A percentile compares a stretch with the other conserved stretches of the same genome.
Conservation (phyloP, 37 sponge, comb jelly and placozoan genomes). For the Halisarca cf. caerulea region DNA sequence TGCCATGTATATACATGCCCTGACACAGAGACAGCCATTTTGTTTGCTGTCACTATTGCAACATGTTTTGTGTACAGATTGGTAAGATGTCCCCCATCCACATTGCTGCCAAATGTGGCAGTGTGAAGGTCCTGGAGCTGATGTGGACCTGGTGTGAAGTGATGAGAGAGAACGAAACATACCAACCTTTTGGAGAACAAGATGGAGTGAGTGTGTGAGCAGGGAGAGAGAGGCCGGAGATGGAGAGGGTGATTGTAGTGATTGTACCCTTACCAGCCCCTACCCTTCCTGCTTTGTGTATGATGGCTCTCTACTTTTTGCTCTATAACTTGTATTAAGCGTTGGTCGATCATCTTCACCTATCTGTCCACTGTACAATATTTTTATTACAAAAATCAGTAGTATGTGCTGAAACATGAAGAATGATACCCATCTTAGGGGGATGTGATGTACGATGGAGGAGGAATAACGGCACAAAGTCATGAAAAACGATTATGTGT, state of each 20-base stretch:
- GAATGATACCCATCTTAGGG: too few relatives aligned
- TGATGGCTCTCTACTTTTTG: too few relatives aligned
- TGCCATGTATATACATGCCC: too few relatives aligned
- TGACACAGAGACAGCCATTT: neutral
- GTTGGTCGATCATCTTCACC: too few relatives aligned
- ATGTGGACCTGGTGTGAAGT: conserved; percentile 23
- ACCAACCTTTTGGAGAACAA: neutral
- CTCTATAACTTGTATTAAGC: too few relatives aligned
- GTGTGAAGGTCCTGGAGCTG: neutral
- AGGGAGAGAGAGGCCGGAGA: neutral
- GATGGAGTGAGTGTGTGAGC: neutral
- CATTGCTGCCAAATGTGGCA: conserved; percentile 18
- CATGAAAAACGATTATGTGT: too few relatives aligned
- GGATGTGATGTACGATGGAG: too few relatives aligned
- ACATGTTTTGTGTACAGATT: neutral
- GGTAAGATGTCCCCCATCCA: conserved; percentile 11
- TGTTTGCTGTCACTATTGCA: neutral
- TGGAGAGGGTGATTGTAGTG: conserved; percentile 24
- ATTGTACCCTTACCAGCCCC: neutral
- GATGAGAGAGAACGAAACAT: neutral
- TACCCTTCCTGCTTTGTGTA: too few relatives aligned
- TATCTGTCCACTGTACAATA: too few relatives aligned
- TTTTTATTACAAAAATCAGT: too few relatives aligned
- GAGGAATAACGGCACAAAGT: too few relatives aligned
- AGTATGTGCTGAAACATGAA: too few relatives aligned